phyloP scores from a whole-genome alignment of 53 echinoderm and acorn worm species.

The Stichopus horrens region DNA sequence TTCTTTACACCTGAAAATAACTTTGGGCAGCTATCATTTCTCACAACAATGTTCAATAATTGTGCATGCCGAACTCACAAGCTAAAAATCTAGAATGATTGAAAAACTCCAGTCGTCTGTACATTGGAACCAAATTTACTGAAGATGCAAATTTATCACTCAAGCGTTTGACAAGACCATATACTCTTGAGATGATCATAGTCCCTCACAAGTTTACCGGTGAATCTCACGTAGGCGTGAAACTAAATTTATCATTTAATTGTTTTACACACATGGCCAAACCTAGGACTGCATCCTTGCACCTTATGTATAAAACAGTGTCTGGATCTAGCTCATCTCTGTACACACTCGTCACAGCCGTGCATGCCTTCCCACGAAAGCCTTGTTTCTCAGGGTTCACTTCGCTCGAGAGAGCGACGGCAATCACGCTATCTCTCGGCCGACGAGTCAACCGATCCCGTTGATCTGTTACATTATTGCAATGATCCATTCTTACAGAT shows the following conservation, averaged over 20 bases:
- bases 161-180: too few species aligned
- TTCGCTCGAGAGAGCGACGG: neutral
- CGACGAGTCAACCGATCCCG: neutral
- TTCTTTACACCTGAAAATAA: too few species aligned
- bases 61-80: too few species aligned
- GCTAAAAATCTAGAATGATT: too few species aligned
- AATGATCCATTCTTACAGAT: constrained; percentile 24
- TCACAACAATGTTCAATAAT: too few species aligned
- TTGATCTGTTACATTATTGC: neutral
- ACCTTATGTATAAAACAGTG: neutral
- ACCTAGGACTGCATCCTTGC: constrained; percentile 5
- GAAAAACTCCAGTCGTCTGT: too few species aligned
- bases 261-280: constrained; percentile 27
- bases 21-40: too few species aligned
- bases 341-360: neutral
- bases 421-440: neutral
- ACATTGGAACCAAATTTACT: too few species aligned
- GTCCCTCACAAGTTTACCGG: neutral
- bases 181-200: too few species aligned
- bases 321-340: neutral
- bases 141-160: too few species aligned
- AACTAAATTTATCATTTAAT: constrained; percentile 37
- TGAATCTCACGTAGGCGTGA: neutral
- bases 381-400: neutral
- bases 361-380: neutral